These are phyloP conservation scores for Imbricaverruca yamaguchii DNA, from an alignment of 2,888 invertebrate species.

Conservation along the genomic window DNA sequence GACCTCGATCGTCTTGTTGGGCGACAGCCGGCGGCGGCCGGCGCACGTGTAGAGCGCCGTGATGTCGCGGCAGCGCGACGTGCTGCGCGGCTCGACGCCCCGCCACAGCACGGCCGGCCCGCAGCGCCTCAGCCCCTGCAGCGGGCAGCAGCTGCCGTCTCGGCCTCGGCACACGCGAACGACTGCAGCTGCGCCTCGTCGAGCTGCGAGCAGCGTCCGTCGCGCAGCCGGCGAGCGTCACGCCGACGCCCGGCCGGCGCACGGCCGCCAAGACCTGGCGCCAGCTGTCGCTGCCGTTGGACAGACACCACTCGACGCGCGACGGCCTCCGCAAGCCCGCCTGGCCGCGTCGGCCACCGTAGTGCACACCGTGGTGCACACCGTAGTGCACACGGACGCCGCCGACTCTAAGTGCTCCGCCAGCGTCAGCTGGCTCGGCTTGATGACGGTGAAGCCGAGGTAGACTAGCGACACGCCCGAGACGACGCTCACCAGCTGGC, in stretches of 20 bases:
- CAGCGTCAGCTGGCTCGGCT: constrained; percentile 77
- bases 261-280: constrained; percentile 83
- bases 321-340: constrained; percentile 81
- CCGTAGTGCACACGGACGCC: constrained; percentile 89
- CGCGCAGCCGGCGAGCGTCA: constrained; percentile 49
- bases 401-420: constrained; percentile 75
- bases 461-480: constrained; percentile 83
- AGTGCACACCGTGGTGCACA: too few relatives aligned
- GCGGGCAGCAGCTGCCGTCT: constrained; percentile 75
- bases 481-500: constrained; percentile 83
- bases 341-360: constrained; percentile 65
- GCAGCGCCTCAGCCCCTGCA: constrained; percentile 84
- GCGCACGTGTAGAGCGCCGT: constrained; percentile 58
- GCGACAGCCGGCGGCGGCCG: constrained; percentile 72
- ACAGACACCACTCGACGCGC: constrained; percentile 87
- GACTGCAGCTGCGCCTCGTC: constrained; percentile 36
- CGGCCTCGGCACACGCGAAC: constrained; percentile 52
- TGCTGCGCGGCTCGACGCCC: constrained; percentile 55
- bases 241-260: constrained; percentile 70
- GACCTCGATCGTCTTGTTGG: constrained; percentile 46
- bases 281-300: constrained; percentile 82
- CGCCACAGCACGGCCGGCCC: constrained; percentile 57
- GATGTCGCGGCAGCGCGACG: constrained; percentile 60
- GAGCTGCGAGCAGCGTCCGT: constrained; percentile 31
- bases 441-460: constrained; percentile 81